Evolutionary conservation across 1,140 invertebrate genomes (phyloP).

Genomic region (Drosophila jambulina): DNA sequence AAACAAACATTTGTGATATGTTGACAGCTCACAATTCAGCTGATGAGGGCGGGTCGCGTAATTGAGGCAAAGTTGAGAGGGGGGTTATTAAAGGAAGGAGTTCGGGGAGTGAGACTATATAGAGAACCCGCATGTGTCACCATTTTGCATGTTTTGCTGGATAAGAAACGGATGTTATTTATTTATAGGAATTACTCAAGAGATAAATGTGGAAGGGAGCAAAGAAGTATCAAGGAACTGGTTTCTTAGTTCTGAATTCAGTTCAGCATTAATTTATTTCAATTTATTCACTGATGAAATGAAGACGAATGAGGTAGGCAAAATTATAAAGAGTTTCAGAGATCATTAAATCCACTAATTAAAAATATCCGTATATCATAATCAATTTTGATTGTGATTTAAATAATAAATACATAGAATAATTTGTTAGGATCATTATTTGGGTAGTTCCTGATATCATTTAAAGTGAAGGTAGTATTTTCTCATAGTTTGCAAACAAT

Average conservation of each 20-base stretch:
- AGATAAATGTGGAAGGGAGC: conserved; percentile 22
- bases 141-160: conserved; percentile 12
- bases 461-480: not conserved
- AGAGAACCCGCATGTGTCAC: conserved; percentile 17
- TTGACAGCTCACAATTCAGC: conserved; percentile 28
- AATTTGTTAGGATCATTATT: not conserved
- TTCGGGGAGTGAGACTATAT: not conserved
- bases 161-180: conserved; percentile 25
- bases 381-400: not conserved
- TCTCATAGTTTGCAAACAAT: conserved; percentile 42
- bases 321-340: not conserved
- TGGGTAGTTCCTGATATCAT: not conserved
- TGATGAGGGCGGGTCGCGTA: conserved; percentile 11
- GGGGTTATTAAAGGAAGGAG: not conserved
- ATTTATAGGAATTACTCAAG: conserved; percentile 22
- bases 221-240: conserved; percentile 8
- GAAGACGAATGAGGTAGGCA: not conserved
- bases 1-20: conserved; percentile 36
- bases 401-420: not conserved
- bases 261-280: conserved; percentile 8
- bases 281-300: conserved; percentile 1
- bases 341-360: not conserved
- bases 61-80: conserved; percentile 11
- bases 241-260: conserved; percentile 9
- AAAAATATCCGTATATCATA: not conserved